Percentiles rank a stretch among this genome's conserved stretches.
phyloP scores from a whole-genome alignment of 2,888 invertebrate species.

The Pteria penguin region DNA sequence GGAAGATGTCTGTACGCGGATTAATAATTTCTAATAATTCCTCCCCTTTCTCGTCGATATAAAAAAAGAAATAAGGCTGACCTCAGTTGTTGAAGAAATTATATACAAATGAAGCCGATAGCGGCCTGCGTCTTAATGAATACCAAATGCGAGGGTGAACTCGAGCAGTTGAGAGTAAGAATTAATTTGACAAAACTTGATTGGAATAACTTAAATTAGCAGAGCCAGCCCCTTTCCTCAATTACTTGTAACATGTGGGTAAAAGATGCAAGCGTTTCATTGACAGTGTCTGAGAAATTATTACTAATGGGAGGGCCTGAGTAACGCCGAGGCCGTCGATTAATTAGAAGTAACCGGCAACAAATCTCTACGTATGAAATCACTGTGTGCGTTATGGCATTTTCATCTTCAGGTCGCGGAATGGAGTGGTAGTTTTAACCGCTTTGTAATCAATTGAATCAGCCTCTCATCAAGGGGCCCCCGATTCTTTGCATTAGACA shows the following conservation, averaged over 20 bases:
- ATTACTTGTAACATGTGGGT: slow-evolving; percentile 26
- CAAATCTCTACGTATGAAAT: not conserved
- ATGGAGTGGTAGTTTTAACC: not conserved
- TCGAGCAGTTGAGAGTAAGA: not conserved
- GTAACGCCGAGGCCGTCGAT: not conserved
- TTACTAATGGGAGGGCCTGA: not conserved
- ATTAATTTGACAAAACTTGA: slow-evolving; percentile 43
- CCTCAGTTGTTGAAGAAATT: not conserved
- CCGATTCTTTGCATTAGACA: too few relatives aligned
- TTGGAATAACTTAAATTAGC: slow-evolving; percentile 40
- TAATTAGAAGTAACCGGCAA: not conserved
- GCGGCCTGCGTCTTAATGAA: not conserved
- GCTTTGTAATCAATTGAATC: not conserved
- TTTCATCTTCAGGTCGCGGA: not conserved
- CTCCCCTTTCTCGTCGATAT: not conserved
- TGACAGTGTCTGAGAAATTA: not conserved
- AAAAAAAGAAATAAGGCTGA: not conserved
- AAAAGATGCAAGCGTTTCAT: not conserved
- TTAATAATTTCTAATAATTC: not conserved
- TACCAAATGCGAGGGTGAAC: slow-evolving; percentile 4
- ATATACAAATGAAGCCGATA: not conserved
- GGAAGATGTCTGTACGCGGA: not conserved
- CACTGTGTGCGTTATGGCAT: not conserved
- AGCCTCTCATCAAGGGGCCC: too few relatives aligned
- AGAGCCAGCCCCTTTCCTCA: slow-evolving; percentile 32